Percentiles rank a stretch among this genome's conserved stretches.
phyloP scores from a whole-genome alignment of 2,113 vertebrate genomes.

The Erythrocebus patas region DNA sequence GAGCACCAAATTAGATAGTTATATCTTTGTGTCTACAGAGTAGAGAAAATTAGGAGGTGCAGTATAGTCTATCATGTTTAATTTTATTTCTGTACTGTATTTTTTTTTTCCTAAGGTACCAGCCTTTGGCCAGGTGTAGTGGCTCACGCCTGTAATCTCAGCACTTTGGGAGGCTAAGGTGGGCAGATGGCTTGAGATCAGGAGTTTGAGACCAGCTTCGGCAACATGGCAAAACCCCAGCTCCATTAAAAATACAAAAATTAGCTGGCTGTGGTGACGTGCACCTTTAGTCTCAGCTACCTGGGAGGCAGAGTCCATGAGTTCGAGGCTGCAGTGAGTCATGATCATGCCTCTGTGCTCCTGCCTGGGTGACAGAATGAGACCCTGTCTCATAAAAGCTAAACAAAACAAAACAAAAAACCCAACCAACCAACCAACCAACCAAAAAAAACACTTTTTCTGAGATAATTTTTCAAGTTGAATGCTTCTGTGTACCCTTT shows the following conservation, averaged over 20 bases:
- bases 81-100: neutral
- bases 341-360: too few relatives aligned
- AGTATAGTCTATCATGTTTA: neutral
- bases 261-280: neutral
- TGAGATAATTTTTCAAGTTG: neutral
- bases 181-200: too few relatives aligned
- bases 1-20: neutral
- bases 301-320: neutral
- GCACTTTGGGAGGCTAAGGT: too few relatives aligned
- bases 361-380: neutral
- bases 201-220: too few relatives aligned
- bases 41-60: neutral
- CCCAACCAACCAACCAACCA: too few relatives aligned
- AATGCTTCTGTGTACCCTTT: neutral
- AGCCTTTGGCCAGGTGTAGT: too few relatives aligned
- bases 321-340: neutral
- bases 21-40: neutral
- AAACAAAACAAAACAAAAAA: neutral
- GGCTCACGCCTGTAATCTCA: too few relatives aligned
- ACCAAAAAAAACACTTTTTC: too few relatives aligned
- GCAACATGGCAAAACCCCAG: too few relatives aligned
- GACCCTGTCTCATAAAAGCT: neutral
- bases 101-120: neutral
- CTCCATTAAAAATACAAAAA: too few relatives aligned
- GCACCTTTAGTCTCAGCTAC: neutral